A percentile compares a stretch with the other conserved stretches of the same genome.
phyloP scores from a whole-genome alignment of 1,140 invertebrate genomes.

The Cephus cinctus region DNA sequence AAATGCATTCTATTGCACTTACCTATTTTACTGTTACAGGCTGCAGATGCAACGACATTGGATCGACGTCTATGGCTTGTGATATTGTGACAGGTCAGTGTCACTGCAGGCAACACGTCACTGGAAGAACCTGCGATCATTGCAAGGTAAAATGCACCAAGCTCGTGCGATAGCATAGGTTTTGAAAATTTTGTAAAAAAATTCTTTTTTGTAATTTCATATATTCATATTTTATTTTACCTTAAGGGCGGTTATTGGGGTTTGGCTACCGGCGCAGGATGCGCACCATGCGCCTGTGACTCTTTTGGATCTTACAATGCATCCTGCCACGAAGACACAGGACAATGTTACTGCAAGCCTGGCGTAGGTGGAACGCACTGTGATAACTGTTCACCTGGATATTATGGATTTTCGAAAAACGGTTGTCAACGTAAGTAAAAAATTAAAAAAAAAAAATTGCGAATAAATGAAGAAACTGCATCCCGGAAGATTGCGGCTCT shows the following conservation, averaged over 20 bases:
- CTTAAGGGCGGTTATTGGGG: constrained; percentile 76
- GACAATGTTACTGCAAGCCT: constrained; percentile 81
- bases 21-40: constrained; percentile 50
- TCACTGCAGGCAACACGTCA: constrained; percentile 77
- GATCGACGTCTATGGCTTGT: constrained; percentile 74
- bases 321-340: constrained; percentile 73
- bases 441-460: too few relatives aligned
- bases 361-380: constrained; percentile 83
- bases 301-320: constrained; percentile 67
- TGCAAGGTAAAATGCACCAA: constrained; percentile 87
- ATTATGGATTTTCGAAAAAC: constrained; percentile 78
- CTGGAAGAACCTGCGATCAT: constrained; percentile 81
- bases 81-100: constrained; percentile 87
- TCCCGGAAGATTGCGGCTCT: too few relatives aligned
- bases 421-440: constrained; percentile 83
- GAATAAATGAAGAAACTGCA: too few relatives aligned
- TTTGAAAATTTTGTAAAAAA: background rate
- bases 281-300: constrained; percentile 74
- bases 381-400: constrained; percentile 74
- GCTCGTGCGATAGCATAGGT: background rate
- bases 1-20: constrained; percentile 8
- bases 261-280: constrained; percentile 64
- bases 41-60: constrained; percentile 75
- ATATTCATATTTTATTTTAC: background rate
- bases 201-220: background rate